phyloP scores from a whole-genome alignment of 1,140 invertebrate genomes.

The Agrilus planipennis region DNA sequence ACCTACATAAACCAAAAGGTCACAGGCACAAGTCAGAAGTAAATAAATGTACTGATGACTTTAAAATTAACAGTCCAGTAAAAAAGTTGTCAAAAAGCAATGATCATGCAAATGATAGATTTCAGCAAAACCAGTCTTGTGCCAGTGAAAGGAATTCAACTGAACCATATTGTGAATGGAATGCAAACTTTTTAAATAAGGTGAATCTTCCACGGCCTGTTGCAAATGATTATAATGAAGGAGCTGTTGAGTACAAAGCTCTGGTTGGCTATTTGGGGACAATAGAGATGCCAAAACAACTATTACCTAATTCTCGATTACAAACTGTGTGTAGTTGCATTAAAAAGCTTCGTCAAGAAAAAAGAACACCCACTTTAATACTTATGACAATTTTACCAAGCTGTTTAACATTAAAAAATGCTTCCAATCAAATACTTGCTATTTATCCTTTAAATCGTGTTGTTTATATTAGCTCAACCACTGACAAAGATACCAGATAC shows the following conservation, averaged over 20 bases:
- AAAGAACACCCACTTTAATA: conserved; percentile 76
- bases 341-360: conserved; percentile 75
- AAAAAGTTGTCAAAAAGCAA: conserved; percentile 33
- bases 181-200: neutral
- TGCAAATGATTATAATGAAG: conserved; percentile 37
- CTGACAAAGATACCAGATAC: conserved; percentile 80
- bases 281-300: conserved; percentile 85
- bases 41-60: conserved; percentile 10
- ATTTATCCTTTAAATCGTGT: conserved; percentile 78
- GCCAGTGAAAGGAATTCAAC: neutral
- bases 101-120: neutral
- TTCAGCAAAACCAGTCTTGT: neutral
- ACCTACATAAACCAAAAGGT: conserved; percentile 39
- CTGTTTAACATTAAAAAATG: conserved; percentile 63
- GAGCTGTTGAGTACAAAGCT: conserved; percentile 63
- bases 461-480: conserved; percentile 79
- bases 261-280: conserved; percentile 90
- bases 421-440: conserved; percentile 54
- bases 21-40: conserved; percentile 18
- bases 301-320: conserved; percentile 61
- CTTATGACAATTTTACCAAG: conserved; percentile 72
- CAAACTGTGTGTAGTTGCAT: conserved; percentile 70
- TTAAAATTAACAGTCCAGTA: conserved; percentile 8
- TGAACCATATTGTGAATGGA: conserved; percentile 6
- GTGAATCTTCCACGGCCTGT: conserved; percentile 12